Conservation (phyloP, 2,113 vertebrate species). For the Microtus ochrogaster region DNA sequence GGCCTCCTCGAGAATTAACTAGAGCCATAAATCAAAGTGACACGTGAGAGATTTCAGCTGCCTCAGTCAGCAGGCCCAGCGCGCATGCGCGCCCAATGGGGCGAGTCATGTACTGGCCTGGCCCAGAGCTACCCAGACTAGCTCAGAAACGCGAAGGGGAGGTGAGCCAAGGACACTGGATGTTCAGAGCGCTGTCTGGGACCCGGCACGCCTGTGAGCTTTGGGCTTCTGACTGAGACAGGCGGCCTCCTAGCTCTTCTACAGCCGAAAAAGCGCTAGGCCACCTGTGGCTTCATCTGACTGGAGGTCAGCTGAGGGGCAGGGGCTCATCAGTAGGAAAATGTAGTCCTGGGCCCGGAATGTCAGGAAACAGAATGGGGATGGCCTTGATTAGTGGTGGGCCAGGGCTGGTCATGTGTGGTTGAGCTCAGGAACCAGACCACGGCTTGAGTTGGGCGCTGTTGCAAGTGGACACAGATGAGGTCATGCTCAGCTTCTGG, state of each 20-base stretch:
- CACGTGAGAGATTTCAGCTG: constrained; percentile 82
- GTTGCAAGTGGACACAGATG: background rate
- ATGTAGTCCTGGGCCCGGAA: background rate
- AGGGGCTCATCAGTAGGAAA: background rate
- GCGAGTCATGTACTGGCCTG: background rate
- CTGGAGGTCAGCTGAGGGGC: background rate
- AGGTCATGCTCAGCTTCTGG: background rate
- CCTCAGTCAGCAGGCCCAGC: constrained; percentile 68
- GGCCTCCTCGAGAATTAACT: constrained; percentile 87
- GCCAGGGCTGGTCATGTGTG: background rate
- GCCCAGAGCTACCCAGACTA: background rate
- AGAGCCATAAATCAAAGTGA: constrained; percentile 89
- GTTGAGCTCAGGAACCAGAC: background rate
- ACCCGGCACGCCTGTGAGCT: rapidly evolving
- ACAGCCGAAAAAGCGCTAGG: background rate
- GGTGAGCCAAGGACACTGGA: background rate
- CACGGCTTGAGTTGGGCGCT: rapidly evolving
- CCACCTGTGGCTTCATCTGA: background rate
- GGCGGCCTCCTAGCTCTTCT: background rate
- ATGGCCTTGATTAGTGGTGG: background rate
- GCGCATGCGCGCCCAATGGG: background rate
- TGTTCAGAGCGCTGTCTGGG: background rate
- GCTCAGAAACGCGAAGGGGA: background rate
- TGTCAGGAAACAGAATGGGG: background rate
- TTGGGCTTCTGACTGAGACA: background rate